These are phyloP conservation scores for Hucho hucho DNA, from an alignment of 2,113 vertebrate species.

Conservation along the genomic window DNA sequence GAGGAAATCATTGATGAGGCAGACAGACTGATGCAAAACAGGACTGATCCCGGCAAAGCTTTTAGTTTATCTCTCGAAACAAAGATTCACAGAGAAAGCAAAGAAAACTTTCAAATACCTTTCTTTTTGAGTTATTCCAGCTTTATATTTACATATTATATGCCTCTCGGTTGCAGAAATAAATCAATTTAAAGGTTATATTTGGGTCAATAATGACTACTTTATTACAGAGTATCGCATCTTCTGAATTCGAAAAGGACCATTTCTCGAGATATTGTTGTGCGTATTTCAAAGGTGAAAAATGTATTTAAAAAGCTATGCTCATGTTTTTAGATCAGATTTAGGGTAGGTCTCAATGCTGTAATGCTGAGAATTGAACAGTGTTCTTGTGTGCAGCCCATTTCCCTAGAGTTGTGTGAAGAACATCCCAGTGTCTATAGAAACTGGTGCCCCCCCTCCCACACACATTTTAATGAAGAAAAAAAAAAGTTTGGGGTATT, in stretches of 20 bases:
- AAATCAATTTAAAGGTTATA: conserved; percentile 26
- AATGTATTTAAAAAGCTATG: conserved; percentile 44
- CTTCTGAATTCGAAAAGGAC: too few relatives aligned
- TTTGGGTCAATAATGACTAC: not conserved
- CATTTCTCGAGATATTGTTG: too few relatives aligned
- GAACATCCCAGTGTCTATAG: conserved; percentile 40
- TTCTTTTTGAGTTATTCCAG: not conserved
- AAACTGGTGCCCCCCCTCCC: not conserved
- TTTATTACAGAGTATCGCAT: not conserved
- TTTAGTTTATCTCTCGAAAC: conserved; percentile 45
- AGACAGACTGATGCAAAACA: conserved; percentile 40
- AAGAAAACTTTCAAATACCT: conserved; percentile 40
- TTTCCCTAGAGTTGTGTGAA: conserved; percentile 58
- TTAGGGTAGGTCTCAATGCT: conserved; percentile 38
- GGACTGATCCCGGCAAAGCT: conserved; percentile 37
- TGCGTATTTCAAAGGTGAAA: conserved; percentile 35
- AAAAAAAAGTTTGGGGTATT: too few relatives aligned
- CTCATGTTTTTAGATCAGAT: conserved; percentile 63
- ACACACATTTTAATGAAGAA: too few relatives aligned
- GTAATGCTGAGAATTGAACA: conserved; percentile 45
- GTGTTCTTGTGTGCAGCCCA: conserved; percentile 47
- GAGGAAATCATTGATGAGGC: conserved; percentile 55
- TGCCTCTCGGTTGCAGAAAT: conserved; percentile 37
- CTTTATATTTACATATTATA: conserved; percentile 18
- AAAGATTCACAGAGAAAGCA: conserved; percentile 7